Conservation (phyloP, 2,888 invertebrate species). For the Mesoligia furuncula region DNA sequence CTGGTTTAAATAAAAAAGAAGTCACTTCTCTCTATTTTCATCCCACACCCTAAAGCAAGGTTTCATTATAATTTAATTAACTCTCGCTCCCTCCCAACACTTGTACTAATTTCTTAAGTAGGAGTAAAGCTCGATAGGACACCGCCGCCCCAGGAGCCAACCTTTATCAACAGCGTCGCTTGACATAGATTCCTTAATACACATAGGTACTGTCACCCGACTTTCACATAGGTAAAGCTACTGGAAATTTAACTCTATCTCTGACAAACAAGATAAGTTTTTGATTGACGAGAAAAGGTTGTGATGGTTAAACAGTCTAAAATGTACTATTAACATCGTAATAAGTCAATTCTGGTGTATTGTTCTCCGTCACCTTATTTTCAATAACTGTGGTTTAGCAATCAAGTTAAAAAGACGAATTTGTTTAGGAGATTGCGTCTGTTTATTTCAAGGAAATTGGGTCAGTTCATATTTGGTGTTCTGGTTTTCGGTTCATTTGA, state of each 20-base stretch:
- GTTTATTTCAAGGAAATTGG: slow-evolving; percentile 10
- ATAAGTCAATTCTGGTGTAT: slow-evolving; percentile 83
- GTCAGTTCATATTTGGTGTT: slow-evolving; percentile 22
- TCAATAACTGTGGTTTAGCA: slow-evolving; percentile 75
- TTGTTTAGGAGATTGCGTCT: slow-evolving; percentile 36
- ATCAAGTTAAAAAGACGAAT: slow-evolving; percentile 52
- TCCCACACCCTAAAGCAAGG: background rate
- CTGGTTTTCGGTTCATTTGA: slow-evolving; percentile 12
- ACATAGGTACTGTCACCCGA: slow-evolving; percentile 77
- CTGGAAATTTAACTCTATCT: slow-evolving; percentile 65
- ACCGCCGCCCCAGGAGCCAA: slow-evolving; percentile 84
- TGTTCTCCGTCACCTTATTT: slow-evolving; percentile 83
- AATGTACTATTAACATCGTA: slow-evolving; percentile 83
- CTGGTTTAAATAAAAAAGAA: background rate
- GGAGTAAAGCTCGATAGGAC: slow-evolving; percentile 82
- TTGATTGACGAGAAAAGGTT: slow-evolving; percentile 11
- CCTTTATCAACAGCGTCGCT: slow-evolving; percentile 87
- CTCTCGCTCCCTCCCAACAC: slow-evolving; percentile 63
- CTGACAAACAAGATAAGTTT: slow-evolving; percentile 43
- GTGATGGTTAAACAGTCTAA: slow-evolving; percentile 62
- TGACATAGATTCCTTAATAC: slow-evolving; percentile 82
- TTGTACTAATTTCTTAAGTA: slow-evolving; percentile 73
- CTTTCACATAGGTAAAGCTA: slow-evolving; percentile 50
- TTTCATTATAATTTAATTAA: slow-evolving; percentile 45
- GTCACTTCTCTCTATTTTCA: background rate